Percentiles rank a stretch among this genome's conserved stretches.
phyloP scores from a whole-genome alignment of 2,797 vertebrate genomes.

The Galago senegalensis region DNA sequence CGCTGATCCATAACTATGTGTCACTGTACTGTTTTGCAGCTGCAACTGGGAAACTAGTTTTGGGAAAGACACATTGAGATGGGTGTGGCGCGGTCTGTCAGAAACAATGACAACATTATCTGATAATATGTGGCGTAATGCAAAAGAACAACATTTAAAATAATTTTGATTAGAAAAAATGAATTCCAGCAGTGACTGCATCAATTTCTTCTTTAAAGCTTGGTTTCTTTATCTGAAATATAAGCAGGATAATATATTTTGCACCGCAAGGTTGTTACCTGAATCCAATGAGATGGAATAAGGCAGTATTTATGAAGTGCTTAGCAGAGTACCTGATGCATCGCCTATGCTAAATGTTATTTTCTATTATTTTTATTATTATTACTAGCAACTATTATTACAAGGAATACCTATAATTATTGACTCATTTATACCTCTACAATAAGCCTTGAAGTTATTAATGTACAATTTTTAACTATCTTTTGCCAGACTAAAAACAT shows the following conservation, averaged over 20 bases:
- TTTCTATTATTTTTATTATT: not conserved
- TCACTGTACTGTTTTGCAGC: not conserved
- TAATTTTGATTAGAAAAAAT: not conserved
- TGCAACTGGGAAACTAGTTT: not conserved
- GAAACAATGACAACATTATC: not conserved
- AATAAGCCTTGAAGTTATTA: not conserved
- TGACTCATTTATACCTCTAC: not conserved
- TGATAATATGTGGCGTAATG: not conserved
- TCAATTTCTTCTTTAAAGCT: not conserved
- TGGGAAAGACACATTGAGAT: not conserved
- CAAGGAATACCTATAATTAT: not conserved
- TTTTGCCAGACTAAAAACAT: not conserved
- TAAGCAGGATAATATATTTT: not conserved
- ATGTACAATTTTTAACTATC: not conserved
- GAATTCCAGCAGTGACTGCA: not conserved
- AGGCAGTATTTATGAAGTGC: not conserved
- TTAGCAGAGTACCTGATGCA: not conserved
- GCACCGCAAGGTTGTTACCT: not conserved
- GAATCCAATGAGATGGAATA: not conserved
- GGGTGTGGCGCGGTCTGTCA: accelerated
- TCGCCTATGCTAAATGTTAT: not conserved
- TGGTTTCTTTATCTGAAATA: not conserved
- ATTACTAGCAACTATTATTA: not conserved
- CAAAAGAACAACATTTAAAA: not conserved
- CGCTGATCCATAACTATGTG: not conserved